phyloP scores from a whole-genome alignment of 2,888 invertebrate species.

The Erebia palarica region DNA sequence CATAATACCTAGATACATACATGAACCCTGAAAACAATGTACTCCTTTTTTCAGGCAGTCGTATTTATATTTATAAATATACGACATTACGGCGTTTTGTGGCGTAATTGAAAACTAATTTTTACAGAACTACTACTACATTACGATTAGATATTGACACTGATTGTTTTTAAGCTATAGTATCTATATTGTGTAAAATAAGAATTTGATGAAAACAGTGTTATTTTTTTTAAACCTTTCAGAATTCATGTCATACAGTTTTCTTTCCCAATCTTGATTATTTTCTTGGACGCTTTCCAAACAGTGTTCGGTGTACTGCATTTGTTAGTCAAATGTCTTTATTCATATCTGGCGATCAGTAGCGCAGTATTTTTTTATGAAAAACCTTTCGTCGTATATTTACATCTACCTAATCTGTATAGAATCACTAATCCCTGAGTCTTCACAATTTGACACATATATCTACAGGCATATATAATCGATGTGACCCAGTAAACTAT shows the following conservation, averaged over 20 bases:
- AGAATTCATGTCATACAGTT: constrained; percentile 37
- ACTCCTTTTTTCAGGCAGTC: no score
- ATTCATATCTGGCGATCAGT: constrained; percentile 22
- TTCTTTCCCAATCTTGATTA: constrained; percentile 38
- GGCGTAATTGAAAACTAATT: no score
- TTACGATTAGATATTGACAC: no score
- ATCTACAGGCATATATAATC: no score
- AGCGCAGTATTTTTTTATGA: neutral
- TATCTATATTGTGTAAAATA: neutral
- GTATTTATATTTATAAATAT: no score
- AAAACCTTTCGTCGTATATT: neutral
- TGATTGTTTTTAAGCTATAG: neutral
- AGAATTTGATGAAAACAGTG: neutral
- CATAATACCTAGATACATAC: no score
- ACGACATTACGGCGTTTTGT: no score
- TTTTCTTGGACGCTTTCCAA: constrained; percentile 39
- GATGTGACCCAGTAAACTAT: no score
- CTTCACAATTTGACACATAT: no score
- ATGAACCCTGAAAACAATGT: no score
- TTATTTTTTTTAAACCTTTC: constrained; percentile 19
- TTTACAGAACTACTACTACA: no score
- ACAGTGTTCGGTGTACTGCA: constrained; percentile 26
- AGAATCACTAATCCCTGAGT: no score
- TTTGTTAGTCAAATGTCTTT: constrained; percentile 36
- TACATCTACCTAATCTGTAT: neutral